Evolutionary conservation across 2,113 vertebrate species (phyloP).

Genomic region (Lepus timidus): DNA sequence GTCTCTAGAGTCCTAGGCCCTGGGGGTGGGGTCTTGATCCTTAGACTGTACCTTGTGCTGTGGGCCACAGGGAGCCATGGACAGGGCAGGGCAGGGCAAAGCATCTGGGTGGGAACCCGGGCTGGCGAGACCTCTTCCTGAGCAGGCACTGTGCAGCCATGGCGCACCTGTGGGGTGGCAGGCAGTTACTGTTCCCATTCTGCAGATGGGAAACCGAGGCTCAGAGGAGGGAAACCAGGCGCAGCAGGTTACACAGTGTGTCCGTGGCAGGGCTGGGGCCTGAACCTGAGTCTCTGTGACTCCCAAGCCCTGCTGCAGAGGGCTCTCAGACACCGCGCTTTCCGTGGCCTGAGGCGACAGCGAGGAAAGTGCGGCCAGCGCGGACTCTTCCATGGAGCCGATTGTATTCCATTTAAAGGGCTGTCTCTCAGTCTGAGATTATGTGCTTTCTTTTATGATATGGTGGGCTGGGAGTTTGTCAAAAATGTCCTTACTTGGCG

Average conservation of each 20-base stretch:
- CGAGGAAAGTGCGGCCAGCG: slow-evolving; percentile 38
- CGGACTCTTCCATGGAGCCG: slow-evolving; percentile 55
- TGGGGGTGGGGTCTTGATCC: neutral
- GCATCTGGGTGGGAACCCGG: neutral
- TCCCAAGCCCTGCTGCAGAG: neutral
- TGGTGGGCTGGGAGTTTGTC: slow-evolving; percentile 26
- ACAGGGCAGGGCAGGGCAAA: neutral
- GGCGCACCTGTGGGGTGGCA: too few species aligned
- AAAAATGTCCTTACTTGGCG: slow-evolving; percentile 72
- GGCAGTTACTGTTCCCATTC: neutral
- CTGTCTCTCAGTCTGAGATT: slow-evolving; percentile 62
- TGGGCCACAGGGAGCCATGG: neutral
- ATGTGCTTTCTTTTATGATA: slow-evolving; percentile 70
- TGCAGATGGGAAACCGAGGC: slow-evolving; percentile 19
- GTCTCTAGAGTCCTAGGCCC: neutral
- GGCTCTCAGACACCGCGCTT: neutral
- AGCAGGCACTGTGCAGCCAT: neutral
- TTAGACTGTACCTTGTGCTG: neutral
- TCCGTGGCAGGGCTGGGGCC: neutral
- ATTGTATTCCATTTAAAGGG: slow-evolving; percentile 72
- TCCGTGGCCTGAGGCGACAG: slow-evolving; percentile 61
- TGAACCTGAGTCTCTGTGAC: neutral
- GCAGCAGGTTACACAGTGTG: neutral
- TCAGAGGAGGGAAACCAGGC: neutral
- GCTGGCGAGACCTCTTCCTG: neutral